A percentile compares a stretch with the other conserved stretches of the same genome.
phyloP scores from a whole-genome alignment of 2,113 vertebrate species.

The Burhinus oedicnemus region DNA sequence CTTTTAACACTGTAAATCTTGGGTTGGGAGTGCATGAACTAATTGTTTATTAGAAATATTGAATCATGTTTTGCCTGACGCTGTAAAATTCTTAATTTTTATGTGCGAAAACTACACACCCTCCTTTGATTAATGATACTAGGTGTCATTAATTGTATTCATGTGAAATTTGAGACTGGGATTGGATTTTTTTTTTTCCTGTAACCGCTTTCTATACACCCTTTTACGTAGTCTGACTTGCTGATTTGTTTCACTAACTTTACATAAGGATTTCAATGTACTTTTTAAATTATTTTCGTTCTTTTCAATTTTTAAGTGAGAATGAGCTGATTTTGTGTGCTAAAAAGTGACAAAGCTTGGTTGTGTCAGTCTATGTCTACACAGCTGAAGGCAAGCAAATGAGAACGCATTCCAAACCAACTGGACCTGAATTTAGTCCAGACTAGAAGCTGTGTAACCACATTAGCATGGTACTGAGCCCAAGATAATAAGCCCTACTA shows the following conservation, averaged over 20 bases:
- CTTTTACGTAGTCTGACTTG: not conserved
- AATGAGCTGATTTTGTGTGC: not conserved
- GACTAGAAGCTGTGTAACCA: conserved; percentile 60
- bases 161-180: not conserved
- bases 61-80: not conserved
- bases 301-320: not conserved
- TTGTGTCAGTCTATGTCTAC: not conserved
- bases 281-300: not conserved
- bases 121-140: not conserved
- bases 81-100: not conserved
- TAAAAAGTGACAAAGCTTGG: not conserved
- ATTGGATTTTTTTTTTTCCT: not conserved
- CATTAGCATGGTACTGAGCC: conserved; percentile 48
- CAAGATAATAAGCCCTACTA: conserved; percentile 48
- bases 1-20: not conserved
- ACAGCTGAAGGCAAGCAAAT: not conserved
- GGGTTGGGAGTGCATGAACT: not conserved
- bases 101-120: accelerated
- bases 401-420: not conserved
- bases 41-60: not conserved
- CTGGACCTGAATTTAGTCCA: conserved; percentile 46
- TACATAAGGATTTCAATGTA: not conserved
- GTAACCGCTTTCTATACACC: not conserved
- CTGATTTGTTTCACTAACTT: not conserved
- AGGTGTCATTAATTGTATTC: not conserved